Conservation (phyloP, 2,888 invertebrate species). For the Luffia ferchaultella region DNA sequence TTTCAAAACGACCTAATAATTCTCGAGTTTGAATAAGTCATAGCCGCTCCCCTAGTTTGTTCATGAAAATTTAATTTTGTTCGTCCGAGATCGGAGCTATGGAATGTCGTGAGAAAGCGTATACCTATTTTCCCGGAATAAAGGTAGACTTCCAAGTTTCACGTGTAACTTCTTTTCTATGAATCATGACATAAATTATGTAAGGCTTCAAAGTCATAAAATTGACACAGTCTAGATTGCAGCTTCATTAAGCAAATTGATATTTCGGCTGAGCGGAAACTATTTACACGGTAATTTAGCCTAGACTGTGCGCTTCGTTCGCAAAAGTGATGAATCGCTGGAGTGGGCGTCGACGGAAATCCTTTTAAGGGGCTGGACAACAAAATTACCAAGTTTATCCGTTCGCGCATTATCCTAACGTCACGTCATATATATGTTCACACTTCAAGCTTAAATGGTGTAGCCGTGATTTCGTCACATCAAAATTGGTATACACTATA, state of each 20-base stretch:
- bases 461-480: neutral
- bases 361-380: constrained; percentile 53
- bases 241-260: no score
- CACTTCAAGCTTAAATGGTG: neutral
- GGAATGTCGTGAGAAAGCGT: no score
- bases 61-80: constrained; percentile 43
- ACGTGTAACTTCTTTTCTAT: no score
- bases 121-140: no score
- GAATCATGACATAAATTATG: no score
- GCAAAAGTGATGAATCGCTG: neutral
- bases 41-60: constrained; percentile 28
- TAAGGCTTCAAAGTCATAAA: no score
- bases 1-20: constrained; percentile 38
- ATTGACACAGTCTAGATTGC: no score
- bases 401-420: neutral
- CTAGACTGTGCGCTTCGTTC: constrained; percentile 8
- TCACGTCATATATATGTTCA: neutral
- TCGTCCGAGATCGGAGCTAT: constrained; percentile 23
- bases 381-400: neutral
- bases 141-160: no score
- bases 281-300: constrained; percentile 5
- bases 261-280: neutral
- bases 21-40: constrained; percentile 51
- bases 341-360: constrained; percentile 51
- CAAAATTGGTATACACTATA: no score